Base-by-base conservation (phyloP, 2,113 vertebrate genomes). In the Saguinus imperator region DNA sequence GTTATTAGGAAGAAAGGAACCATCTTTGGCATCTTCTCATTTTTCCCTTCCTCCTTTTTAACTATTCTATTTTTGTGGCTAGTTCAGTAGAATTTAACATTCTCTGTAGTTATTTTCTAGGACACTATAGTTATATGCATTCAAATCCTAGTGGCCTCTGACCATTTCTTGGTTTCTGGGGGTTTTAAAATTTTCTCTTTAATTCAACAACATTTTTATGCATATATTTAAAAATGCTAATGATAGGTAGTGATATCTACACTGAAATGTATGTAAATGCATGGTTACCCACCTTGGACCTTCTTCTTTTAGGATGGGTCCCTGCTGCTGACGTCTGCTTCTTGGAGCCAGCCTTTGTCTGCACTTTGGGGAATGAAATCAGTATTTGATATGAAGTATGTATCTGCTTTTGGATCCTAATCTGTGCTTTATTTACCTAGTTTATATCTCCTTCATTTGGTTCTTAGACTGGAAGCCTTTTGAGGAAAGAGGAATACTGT, bases 341-440 rank as follows among this genome's bases (percentile, higher is more conserved):
- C 99, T 0, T 99, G 99, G 99, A 99, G 99, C 98, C 99, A 99
- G 94, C 99, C 99, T 58, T 98, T 99, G 85, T 99, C 99, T 97
- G 99, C 99, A 1, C 98, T 99, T 92, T 99, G 99, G 99, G 99
- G 99, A 92, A 99, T 99, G 99, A 99, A 99, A 96, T 99, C 99
- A 25, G 99, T 99, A 96, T 99, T 99, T 98, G 99, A 99, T 98
- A 99, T 99, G 99, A 99, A 99, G 99, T 99, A 99, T 98, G 99
- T 99, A 92, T 91, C 82, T 96, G 48, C 52, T 94, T 94, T 94
- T 80, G 66, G 5, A 80, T 17, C 21, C 61, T 76, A 6, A 32
- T 84, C 52, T 95, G 40, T 96, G 25, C 84, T 91, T 87, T 76
- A 43, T 50, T 86, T 82, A 77, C 27, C 29, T 93, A 52, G 58